Base-by-base conservation (phyloP, 2,113 vertebrate genomes). In the Cranoglanis bouderius region DNA sequence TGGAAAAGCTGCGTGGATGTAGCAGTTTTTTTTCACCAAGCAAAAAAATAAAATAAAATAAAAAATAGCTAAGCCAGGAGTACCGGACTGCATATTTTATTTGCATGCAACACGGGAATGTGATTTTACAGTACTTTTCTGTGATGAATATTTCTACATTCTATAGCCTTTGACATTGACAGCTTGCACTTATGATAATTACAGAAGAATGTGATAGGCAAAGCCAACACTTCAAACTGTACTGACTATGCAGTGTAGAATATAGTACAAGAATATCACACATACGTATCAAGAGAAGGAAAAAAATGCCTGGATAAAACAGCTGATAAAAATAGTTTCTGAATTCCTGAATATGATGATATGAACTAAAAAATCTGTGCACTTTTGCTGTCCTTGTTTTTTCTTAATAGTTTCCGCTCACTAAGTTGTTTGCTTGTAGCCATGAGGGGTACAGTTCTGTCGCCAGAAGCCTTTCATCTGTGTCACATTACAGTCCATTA, bases 401-500 rank as follows among this genome's bases (percentile, higher is more conserved):
- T 83, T 61, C 32, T 61, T 43, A 83, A 83, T 83, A 83, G 81
- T 83, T 85, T 85, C 63, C 61, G 46, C n/a, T 88, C 40, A 38
- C 49, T 88, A 61, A 72, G 12, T 57, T 63, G 49, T 63, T 85
- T 80, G 57, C 59, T 65, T 61, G 24, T 53, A 75, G n/a, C 63
- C 35, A 29, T 38, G 53, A 55, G 78, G 35, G 81, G 81, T 51
- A 46, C 59, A 53, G 59, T 87, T 4, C 57, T 86, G 35, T 40
- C 75, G n/a, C 8, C 46, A 40, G 63, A 89, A 83, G 40, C 63
- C 49, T 89, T 81, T 89, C 85, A 84, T 67, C 61, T 80, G 59
- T 78, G 67, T 90, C 87, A 80, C 84, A 75, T 88, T 49, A 86
- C 84, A 88, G 78, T 59, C 35, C 72, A 89, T 90, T 86, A 80